Evolutionary conservation across 1,140 invertebrate genomes (phyloP), one percentile per base, ranked within the genome.

Genomic region (Tenebrio molitor): DNA sequence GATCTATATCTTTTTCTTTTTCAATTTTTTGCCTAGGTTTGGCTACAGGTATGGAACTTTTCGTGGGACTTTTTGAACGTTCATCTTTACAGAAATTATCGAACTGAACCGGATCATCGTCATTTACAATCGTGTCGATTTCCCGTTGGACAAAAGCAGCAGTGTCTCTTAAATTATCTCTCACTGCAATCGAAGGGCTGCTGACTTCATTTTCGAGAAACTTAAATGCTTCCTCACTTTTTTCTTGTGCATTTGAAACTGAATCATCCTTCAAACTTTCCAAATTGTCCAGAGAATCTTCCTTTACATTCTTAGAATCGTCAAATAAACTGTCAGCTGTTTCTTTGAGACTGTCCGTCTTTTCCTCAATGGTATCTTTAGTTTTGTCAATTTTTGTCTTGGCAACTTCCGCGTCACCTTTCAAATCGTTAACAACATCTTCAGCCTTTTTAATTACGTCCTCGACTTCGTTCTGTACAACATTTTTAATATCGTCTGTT

Each of bases 161-260:
- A 25, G 58, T 63, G 2, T 71, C 64, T 6, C 64, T 64, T 10
- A 63, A 17, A n/a, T 39, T 39, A 39, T 53, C 19, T 21, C n/a
- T 39, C 3, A 34, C 3, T 6, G 58, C 15, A 46, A 36, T 36
- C 39, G 64, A 12, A 2, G 79, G 81, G 64, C 78, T 80, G 4
- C 80, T 80, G 8, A 72, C 74, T 71, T 83, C 82, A 12, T 80
- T 78, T 73, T 83, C 82, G 39, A 83, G 75, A 65, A 82, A 82
- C 70, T 66, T 80, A 50, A 83, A 82, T 5, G 80, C 82, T 75
- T 83, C 81, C 29, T 82, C 80, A 46, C 79, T 82, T 42, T 81
- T 82, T 66, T 77, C 74, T 70, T 80, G 78, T 6, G 76, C 74
- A 19, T 72, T 74, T n/a, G 75, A 69, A 16, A 78, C 72, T 0